phyloP scores from a whole-genome alignment of 2,888 invertebrate species.

The Rhodophaea formosa region DNA sequence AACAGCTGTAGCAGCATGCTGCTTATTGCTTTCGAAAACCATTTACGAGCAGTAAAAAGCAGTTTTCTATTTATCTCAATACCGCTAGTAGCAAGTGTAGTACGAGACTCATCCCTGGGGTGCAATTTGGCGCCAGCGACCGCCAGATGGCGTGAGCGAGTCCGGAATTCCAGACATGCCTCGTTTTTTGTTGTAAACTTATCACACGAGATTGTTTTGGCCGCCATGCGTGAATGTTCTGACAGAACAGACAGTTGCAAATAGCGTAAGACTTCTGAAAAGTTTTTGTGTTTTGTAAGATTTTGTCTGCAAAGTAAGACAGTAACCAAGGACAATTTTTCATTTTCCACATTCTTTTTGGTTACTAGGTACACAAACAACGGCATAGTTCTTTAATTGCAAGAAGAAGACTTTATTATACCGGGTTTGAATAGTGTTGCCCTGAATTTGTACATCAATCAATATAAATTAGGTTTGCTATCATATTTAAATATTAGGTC shows the following conservation, averaged over 20 bases:
- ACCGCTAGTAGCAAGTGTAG: slow-evolving; percentile 13
- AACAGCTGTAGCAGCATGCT: slow-evolving; percentile 8
- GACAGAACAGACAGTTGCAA: neutral
- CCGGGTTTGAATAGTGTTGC: no score
- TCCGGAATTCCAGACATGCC: slow-evolving; percentile 17
- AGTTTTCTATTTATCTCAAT: slow-evolving; percentile 16
- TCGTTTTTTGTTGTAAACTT: slow-evolving; percentile 16
- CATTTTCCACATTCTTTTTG: no score
- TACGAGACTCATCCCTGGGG: slow-evolving; percentile 44
- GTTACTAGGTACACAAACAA: no score
- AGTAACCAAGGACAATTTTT: no score
- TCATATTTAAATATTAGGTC: no score
- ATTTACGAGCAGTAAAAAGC: slow-evolving; percentile 15
- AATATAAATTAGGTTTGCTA: no score
- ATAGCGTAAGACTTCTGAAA: neutral
- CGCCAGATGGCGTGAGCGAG: slow-evolving; percentile 17
- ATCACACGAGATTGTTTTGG: slow-evolving; percentile 9
- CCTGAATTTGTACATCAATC: no score
- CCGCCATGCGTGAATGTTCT: neutral
- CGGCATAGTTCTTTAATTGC: no score
- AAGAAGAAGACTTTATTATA: no score
- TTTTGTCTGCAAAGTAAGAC: no score
- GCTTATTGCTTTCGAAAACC: slow-evolving; percentile 16
- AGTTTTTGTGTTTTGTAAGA: no score
- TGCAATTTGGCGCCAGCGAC: slow-evolving; percentile 45